Evolutionary conservation across 2,797 vertebrate genomes (phyloP).

Genomic region (Clamator glandarius): DNA sequence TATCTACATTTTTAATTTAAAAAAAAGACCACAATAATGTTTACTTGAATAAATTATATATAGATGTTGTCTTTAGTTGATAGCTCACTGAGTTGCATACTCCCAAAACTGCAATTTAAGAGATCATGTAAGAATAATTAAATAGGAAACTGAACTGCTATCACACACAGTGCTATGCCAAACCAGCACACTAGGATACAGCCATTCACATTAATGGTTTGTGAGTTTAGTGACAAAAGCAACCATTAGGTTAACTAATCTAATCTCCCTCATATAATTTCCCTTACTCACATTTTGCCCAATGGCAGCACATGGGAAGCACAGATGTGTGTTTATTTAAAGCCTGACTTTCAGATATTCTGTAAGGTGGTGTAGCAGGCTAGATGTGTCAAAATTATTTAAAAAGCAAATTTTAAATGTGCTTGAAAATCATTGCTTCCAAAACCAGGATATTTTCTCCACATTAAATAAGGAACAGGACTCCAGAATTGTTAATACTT

Average conservation of each 20-base stretch:
- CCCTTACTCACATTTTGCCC: background rate
- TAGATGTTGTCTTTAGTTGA: background rate
- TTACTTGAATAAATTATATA: background rate
- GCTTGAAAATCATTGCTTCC: background rate
- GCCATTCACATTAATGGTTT: background rate
- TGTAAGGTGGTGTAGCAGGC: fast-evolving
- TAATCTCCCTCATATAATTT: background rate
- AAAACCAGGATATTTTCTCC: background rate
- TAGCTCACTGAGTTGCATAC: background rate
- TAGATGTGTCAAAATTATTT: background rate
- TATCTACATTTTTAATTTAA: background rate
- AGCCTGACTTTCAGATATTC: background rate
- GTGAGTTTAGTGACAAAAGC: background rate
- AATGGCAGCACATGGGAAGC: background rate
- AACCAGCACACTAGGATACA: background rate
- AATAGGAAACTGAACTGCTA: background rate
- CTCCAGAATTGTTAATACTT: background rate
- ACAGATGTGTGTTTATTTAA: background rate
- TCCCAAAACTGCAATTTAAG: background rate
- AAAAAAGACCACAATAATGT: background rate
- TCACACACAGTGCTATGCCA: background rate
- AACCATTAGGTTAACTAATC: background rate
- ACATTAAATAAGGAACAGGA: background rate
- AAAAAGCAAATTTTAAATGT: background rate
- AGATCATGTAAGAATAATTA: background rate